Base-by-base conservation (phyloP, 1,140 invertebrate species). In the Atopsyche davidsoni region DNA sequence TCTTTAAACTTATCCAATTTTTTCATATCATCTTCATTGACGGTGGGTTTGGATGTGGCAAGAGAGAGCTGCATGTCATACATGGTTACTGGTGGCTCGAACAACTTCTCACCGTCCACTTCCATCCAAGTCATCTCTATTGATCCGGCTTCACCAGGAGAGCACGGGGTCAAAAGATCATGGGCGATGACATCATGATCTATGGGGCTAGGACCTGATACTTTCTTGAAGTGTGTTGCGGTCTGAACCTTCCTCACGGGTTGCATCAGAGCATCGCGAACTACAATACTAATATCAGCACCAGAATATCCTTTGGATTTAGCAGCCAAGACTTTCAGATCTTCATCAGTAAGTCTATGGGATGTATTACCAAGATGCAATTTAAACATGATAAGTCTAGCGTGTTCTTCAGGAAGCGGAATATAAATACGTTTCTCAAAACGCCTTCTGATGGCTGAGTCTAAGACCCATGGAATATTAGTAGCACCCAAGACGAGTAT, bases 371-470 rank as follows among this genome's bases (percentile, higher is more conserved):
- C 96, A 56, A 99, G 74, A 74, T 97, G 89, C 38, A 98, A 73
- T 66, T 93, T 96, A 65, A 99, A 98, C 89, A 99, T 98, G 21
- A 86, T 78, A 22, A 84, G 75, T 50, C 96, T 77, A 3, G 94
- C 96, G 64, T 86, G 85, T 59, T 90, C 88, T 59, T 98, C 96
- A 18, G 96, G 96, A 23, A 99, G 75, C 28, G 95, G 88, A 67
- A 99, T 99, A 69, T 98, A 98, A 68, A 99, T 98, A 66, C 96
- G 79, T 65, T 98, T 99, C 69, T 99, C 93, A 77, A 98, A 97
- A 70, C 95, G 80, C 77, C 96, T 83, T 54, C 25, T 80, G 60
- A 99, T 98, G 59, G 95, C 96, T 24, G 95, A 82, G 75, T 99
- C 96, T 23, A 99, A 74, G 2, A 92, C 88, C 96, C 96, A 99